Conservation (phyloP, 2,888 invertebrate genomes). For the Deilephila elpenor region DNA sequence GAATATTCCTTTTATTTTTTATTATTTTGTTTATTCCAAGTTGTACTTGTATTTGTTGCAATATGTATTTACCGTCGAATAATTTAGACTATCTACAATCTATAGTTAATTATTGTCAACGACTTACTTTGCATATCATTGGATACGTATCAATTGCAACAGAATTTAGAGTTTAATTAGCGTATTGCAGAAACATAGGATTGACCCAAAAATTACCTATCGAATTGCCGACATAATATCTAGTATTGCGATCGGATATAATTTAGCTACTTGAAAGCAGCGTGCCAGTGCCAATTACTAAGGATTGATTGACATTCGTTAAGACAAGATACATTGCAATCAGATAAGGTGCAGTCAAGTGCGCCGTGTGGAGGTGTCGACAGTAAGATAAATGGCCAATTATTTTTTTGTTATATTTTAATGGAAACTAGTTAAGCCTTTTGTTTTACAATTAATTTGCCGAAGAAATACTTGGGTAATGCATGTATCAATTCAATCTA, state of each 20-base stretch:
- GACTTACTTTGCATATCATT: not conserved
- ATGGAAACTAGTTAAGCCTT: not conserved
- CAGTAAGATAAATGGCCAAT: not conserved
- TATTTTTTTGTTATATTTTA: not conserved
- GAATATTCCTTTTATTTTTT: not conserved
- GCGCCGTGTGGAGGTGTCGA: conserved; percentile 11
- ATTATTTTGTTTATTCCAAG: not conserved
- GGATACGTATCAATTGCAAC: not conserved
- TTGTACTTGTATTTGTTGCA: not conserved
- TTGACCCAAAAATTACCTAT: conserved; percentile 16
- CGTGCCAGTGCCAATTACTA: conserved; percentile 46
- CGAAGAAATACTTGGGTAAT: too few relatives aligned
- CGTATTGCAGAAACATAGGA: conserved; percentile 5
- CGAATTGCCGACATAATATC: conserved; percentile 33
- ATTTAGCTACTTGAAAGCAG: conserved; percentile 41
- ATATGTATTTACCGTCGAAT: not conserved
- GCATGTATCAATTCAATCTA: too few relatives aligned
- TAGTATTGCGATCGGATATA: conserved; percentile 25
- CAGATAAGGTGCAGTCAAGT: conserved; percentile 33
- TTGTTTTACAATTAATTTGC: not conserved
- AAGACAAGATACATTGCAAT: conserved; percentile 38
- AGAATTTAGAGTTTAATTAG: conserved; percentile 4
- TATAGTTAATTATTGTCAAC: not conserved
- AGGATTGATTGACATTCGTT: conserved; percentile 48
- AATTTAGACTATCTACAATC: not conserved